Evolutionary conservation across 2,797 vertebrate genomes (phyloP).

Genomic region (Amphiprion clarkii): DNA sequence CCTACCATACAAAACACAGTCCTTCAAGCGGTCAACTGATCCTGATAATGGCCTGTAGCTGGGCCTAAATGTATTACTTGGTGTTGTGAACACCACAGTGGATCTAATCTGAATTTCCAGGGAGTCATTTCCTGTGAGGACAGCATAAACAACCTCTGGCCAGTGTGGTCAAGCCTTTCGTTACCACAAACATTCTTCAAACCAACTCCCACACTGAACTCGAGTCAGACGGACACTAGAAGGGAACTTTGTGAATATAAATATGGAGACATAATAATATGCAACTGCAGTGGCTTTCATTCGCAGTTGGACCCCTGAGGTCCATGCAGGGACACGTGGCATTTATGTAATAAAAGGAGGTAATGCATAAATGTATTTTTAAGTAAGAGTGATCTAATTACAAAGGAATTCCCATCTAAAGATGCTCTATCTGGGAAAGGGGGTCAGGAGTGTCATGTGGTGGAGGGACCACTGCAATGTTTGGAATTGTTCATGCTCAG

Average conservation of each 20-base stretch:
- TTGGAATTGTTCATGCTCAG: conserved; percentile 44
- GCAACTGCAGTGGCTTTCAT: conserved; percentile 15
- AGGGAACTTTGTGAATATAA: conserved; percentile 46
- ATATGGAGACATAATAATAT: conserved; percentile 45
- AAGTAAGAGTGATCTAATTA: conserved; percentile 22
- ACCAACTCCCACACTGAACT: conserved; percentile 73
- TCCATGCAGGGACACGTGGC: background rate
- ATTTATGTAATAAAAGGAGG: conserved; percentile 23
- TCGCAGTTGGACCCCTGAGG: conserved; percentile 5
- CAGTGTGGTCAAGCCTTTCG: conserved; percentile 56
- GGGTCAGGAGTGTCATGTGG: conserved; percentile 32
- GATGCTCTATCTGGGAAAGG: conserved; percentile 34
- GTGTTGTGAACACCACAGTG: conserved; percentile 39
- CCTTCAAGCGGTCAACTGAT: conserved; percentile 36
- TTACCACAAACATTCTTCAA: conserved; percentile 67
- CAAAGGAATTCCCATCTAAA: conserved; percentile 29
- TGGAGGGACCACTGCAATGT: conserved; percentile 26
- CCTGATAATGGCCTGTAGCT: conserved; percentile 57
- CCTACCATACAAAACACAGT: conserved; percentile 25
- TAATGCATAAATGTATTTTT: conserved; percentile 17
- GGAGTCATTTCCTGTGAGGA: conserved; percentile 77
- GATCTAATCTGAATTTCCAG: conserved; percentile 65
- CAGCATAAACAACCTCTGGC: conserved; percentile 62
- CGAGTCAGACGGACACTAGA: conserved; percentile 39
- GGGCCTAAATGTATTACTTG: conserved; percentile 41